Base-by-base conservation (phyloP, 2,797 vertebrate genomes). In the Geotrypetes seraphini region DNA sequence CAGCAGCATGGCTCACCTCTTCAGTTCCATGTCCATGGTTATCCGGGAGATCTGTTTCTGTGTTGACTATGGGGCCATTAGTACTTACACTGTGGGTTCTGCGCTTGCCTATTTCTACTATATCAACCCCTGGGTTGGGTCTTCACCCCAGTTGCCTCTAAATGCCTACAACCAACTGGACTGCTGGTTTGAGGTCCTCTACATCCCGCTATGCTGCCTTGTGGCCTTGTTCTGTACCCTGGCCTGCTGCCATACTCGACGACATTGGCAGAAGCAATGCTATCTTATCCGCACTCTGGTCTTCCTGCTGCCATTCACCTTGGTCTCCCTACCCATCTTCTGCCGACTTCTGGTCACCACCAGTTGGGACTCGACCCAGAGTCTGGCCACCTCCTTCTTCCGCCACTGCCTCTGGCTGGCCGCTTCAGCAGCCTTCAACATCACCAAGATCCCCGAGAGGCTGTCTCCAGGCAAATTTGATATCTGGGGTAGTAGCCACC, bases 401-500 rank as follows among this genome's bases (percentile, higher is more conserved):
- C 79, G 81, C 29, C 85, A 86, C 60, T 87, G 82, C 43, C 47
- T 79, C 38, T 88, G 85, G 83, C 60, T 88, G 33, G 42, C 83
- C 63, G 71, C 69, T 22, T 83, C 83, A 0, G 85, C 80, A 1
- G 7, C 78, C 33, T 79, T 85, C 49, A 86, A 85, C 65, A 78
- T 86, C 25, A 84, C 80, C 51, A 88, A 88, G 68, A 19, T 86
- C 19, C 85, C 85, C 0, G 84, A 87, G 51, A 70, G 85, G 1
- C 36, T 85, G 1, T 71, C 66, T 5, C 85, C 84, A 0, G 84
- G 84, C 1, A 43, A 63, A 10, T 87, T 87, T 1, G 81, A 86
- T 52, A 79, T 87, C 54, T 84, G 79, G 78, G 82, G 78, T 9
- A 81, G 86, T 71, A 83, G 86, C 46, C 81, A 85, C 61, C 84